Evolutionary conservation across 2,888 invertebrate species (phyloP).

Genomic region (Tenthredo scrophulariae): DNA sequence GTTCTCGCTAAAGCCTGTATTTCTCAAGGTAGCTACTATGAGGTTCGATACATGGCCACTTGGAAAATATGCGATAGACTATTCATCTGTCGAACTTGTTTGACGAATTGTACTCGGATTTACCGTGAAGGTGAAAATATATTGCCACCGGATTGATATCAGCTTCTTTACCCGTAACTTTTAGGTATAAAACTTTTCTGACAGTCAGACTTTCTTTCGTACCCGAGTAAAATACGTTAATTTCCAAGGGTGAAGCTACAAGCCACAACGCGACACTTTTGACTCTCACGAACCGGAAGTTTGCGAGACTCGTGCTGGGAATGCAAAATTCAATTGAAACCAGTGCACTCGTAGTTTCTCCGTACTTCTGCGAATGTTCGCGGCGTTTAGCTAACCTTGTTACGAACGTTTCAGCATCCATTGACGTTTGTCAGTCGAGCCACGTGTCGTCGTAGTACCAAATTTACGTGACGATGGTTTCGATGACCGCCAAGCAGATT

Average conservation of each 20-base stretch:
- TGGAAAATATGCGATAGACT: not conserved
- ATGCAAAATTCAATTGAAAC: constrained; percentile 49
- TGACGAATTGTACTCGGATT: not conserved
- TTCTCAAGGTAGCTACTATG: not conserved
- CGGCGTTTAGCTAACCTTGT: constrained; percentile 47
- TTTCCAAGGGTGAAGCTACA: constrained; percentile 31
- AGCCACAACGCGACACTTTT: constrained; percentile 37
- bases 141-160: not conserved
- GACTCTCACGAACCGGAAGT: constrained; percentile 47
- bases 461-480: constrained; percentile 39
- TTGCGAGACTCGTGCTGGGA: constrained; percentile 40
- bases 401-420: constrained; percentile 47
- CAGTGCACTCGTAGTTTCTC: constrained; percentile 48
- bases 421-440: constrained; percentile 39
- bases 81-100: not conserved
- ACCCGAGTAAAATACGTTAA: constrained; percentile 23
- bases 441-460: constrained; percentile 35
- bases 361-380: constrained; percentile 46
- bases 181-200: constrained; percentile 2
- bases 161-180: not conserved
- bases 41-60: not conserved
- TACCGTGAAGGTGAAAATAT: not conserved
- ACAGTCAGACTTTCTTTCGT: constrained; percentile 32
- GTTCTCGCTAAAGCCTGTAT: not conserved
- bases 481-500: constrained; percentile 14